phyloP scores from a whole-genome alignment of 1,140 invertebrate species.

The Drosophila ananassae region DNA sequence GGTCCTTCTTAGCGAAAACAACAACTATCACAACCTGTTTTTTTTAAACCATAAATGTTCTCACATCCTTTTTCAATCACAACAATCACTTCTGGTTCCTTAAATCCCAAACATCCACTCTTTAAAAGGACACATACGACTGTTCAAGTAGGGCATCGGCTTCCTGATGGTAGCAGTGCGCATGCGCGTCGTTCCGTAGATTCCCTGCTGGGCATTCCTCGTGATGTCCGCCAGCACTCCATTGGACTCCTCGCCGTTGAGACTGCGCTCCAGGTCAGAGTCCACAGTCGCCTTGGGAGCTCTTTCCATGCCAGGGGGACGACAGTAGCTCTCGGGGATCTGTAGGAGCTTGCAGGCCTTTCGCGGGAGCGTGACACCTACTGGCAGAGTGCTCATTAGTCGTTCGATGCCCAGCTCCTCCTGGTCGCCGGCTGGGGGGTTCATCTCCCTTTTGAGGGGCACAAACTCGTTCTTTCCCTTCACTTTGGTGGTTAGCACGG shows the following conservation, averaged over 20 bases:
- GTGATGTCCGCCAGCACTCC: constrained; percentile 60
- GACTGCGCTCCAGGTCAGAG: constrained; percentile 51
- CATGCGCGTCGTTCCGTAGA: constrained; percentile 79
- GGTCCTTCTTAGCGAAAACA: neutral
- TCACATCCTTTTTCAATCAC: neutral
- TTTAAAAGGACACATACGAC: constrained; percentile 66
- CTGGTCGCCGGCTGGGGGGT: constrained; percentile 17
- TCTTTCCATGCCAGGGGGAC: neutral
- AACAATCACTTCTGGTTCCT: neutral
- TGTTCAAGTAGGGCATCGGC: constrained; percentile 80
- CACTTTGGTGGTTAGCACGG: constrained; percentile 62
- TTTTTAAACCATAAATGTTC: neutral
- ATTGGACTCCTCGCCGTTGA: constrained; percentile 30
- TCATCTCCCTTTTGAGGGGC: constrained; percentile 39
- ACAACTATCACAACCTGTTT: neutral
- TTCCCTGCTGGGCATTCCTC: constrained; percentile 57
- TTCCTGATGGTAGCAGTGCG: constrained; percentile 78
- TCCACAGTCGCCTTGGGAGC: constrained; percentile 52
- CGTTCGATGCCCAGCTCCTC: constrained; percentile 62
- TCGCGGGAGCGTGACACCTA: constrained; percentile 61
- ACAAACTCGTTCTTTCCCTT: constrained; percentile 62
- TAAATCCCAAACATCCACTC: neutral
- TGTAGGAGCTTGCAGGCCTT: constrained; percentile 79
- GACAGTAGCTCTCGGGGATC: constrained; percentile 72
- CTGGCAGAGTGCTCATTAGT: constrained; percentile 69